Base-by-base conservation (phyloP, 2,797 vertebrate species). In the Neomorphus geoffroyi region DNA sequence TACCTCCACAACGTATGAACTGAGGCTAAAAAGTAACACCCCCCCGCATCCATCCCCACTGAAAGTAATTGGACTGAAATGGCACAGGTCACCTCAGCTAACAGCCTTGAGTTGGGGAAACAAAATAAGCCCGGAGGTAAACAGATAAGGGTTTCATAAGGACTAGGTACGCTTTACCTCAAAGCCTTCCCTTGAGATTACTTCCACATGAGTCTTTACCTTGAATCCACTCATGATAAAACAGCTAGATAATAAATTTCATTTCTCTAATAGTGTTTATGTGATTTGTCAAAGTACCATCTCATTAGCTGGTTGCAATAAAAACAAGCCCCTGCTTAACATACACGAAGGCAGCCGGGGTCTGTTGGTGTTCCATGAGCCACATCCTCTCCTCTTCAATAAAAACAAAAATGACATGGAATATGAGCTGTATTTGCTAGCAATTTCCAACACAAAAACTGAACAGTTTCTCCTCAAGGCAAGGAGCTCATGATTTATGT, bases 381-480 rank as follows among this genome's bases (percentile, higher is more conserved):
- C 72, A 79, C 84, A 91, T 96, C 94, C 90, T 92, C 69, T 94
- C 48, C 96, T 93, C 83, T 93, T 94, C 95, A 94, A 96, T 93
- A 94, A 95, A 93, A 94, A 92, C 95, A 96, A 90, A 96, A 77
- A 54, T 3, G 51, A 94, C 78, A 80, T 0, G 5, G 80, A 96
- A 87, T 41, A 88, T 4, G 64, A 53, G 83, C 83, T 88, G 53
- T 23, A 22, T 67, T 71, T 64, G 78, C 82, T 35, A 67, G 83
- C 88, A 95, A 84, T 97, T 96, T 96, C 96, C 95, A 94, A 93
- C 93, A 96, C 90, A 94, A 87, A 61, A 96, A 35, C 86, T 0
- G 37, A 95, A 82, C 80, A n/a, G 19, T 70, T 95, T 86, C 95
- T 96, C 61, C 83, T 90, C 74, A 19, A 86, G 80, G 83, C 78